Evolutionary conservation across 2,113 vertebrate species (phyloP).

Genomic region (Accipiter cooperii): DNA sequence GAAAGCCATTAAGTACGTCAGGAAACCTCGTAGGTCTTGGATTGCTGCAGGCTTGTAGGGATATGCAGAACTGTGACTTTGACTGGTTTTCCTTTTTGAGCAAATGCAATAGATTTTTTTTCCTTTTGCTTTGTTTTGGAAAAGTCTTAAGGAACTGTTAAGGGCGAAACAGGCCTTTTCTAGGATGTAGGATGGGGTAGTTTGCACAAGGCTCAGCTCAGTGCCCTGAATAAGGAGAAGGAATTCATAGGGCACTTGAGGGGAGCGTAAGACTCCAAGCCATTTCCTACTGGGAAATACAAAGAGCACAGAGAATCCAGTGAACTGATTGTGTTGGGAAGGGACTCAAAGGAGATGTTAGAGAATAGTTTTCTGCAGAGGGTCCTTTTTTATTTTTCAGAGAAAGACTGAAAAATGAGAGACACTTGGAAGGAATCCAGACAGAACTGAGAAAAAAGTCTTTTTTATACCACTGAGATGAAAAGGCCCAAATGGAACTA

Average conservation of each 20-base stretch:
- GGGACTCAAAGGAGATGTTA: background rate
- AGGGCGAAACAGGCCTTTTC: background rate
- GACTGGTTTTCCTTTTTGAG: background rate
- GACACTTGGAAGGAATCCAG: slow-evolving; percentile 15
- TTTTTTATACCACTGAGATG: background rate
- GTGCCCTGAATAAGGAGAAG: background rate
- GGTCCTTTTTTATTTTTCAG: background rate
- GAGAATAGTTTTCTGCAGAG: background rate
- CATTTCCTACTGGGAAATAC: background rate
- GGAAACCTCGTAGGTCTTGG: background rate
- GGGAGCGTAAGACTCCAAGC: background rate
- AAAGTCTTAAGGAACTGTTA: background rate
- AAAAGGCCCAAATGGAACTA: background rate
- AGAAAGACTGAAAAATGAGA: slow-evolving; percentile 7
- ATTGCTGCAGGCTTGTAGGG: background rate
- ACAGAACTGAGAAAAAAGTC: background rate
- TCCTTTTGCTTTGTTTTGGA: background rate
- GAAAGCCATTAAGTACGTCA: background rate
- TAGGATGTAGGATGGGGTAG: background rate
- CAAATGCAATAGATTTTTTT: background rate
- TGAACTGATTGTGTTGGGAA: background rate
- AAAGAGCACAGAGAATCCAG: background rate
- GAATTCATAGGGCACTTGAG: background rate
- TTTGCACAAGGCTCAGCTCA: background rate
- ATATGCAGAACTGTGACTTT: background rate